Base-by-base conservation (phyloP, 1,140 invertebrate species). In the Acromyrmex echinatior region DNA sequence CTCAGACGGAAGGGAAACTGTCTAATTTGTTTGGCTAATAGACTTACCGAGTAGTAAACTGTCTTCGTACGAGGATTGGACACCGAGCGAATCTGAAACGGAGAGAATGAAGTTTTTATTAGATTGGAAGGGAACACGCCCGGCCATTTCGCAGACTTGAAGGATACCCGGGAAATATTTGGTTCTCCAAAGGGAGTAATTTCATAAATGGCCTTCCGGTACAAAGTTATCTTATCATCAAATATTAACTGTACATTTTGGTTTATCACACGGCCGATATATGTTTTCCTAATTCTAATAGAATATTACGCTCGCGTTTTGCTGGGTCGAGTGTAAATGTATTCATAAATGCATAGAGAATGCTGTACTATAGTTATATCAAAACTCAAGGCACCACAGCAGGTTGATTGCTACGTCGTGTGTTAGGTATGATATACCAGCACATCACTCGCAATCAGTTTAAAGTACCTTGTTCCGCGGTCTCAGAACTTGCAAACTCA, bases 71-170 rank as follows among this genome's bases (percentile, higher is more conserved):
- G 53, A 60, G 60, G 28, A 63, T 25, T 21, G 56, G 39, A 25
- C 70, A 62, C 56, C 80, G 60, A 62, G 58, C 18, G 45, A 76
- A 86, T 73, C 88, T 86, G 86, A 86, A 90, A 90, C 56, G 16
- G 56, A 90, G 56, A 90, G 58, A 90, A 65, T 58, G 79, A 90
- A 88, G 81, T 90, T 91, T 90, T 90, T 90, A 90, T 90, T 88
- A 86, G 77, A 85, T 86, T 77, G 77, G 80, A 79, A 58, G 62
- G 39, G 6, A 14, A 21, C 45, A 35, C 71, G 58, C 31, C 21
- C 16, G 58, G 18, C 53, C 51, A 58, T 66, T 35, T 49, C 39
- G 28, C n/a, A 4, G 6, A n/a, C 45, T 86, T 73, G 35, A 81
- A 53, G 45, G 60, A 53, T 16, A 28, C 21, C 51, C 28, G 84